Conservation (phyloP, 2,888 invertebrate species). For the Lochmaea crataegi region DNA sequence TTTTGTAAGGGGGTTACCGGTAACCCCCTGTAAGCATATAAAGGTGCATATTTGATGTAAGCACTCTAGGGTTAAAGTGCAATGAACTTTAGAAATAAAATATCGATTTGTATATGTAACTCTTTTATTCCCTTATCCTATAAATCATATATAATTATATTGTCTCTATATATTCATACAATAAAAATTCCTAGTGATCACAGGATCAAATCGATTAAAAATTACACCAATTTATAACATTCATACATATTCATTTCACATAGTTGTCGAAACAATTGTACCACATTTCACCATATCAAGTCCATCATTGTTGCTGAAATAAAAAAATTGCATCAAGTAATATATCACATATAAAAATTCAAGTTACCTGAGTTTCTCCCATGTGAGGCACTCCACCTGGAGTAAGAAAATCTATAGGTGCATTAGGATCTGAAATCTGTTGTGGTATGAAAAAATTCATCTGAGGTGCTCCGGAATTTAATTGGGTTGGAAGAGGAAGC, state of each 20-base stretch:
- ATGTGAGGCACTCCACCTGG: constrained; percentile 57
- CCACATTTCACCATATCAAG: neutral
- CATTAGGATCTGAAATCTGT: constrained; percentile 68
- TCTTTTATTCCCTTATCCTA: constrained; percentile 34
- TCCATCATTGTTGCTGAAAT: constrained; percentile 22
- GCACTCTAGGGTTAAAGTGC: no score
- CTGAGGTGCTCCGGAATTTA: constrained; percentile 59
- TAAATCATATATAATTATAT: constrained; percentile 33
- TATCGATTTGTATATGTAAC: neutral
- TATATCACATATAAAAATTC: neutral
- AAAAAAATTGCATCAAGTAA: neutral
- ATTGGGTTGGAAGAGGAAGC: constrained; percentile 62
- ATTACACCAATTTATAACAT: constrained; percentile 36
- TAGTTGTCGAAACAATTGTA: neutral
- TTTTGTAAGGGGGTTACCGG: no score
- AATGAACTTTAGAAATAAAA: neutral
- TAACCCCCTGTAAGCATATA: no score
- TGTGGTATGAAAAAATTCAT: constrained; percentile 70
- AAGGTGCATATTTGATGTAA: no score
- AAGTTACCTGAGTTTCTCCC: constrained; percentile 57
- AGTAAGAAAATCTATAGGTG: constrained; percentile 70
- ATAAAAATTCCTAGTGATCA: constrained; percentile 45
- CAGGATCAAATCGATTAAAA: constrained; percentile 44
- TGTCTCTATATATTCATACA: constrained; percentile 32
- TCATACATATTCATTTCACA: neutral